phyloP scores from a whole-genome alignment of 2,888 invertebrate genomes.

The Zonitis immaculata region DNA sequence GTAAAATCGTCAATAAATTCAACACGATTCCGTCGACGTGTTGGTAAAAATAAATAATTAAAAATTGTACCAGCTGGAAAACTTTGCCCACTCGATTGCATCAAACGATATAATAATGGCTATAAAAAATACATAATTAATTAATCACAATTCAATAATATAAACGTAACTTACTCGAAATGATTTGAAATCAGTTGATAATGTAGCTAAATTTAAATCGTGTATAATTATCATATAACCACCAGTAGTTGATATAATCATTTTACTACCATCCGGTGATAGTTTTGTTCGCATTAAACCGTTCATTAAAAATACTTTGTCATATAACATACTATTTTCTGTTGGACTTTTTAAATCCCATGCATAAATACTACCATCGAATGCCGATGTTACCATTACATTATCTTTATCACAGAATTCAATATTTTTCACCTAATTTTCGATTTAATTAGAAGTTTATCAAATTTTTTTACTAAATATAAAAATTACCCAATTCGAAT shows the following conservation, averaged over 20 bases:
- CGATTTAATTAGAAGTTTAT: too few relatives aligned
- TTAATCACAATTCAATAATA: neutral
- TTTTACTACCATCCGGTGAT: conserved; percentile 78
- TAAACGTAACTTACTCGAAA: conserved; percentile 62
- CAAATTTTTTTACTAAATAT: too few relatives aligned
- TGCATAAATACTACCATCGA: conserved; percentile 88
- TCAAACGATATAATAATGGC: conserved; percentile 84
- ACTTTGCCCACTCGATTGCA: conserved; percentile 80
- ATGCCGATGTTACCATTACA: conserved; percentile 82
- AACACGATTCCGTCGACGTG: conserved; percentile 73
- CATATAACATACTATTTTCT: conserved; percentile 70
- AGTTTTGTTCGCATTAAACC: conserved; percentile 81
- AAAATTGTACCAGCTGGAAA: conserved; percentile 76
- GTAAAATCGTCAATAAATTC: conserved; percentile 92
- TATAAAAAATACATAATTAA: conserved; percentile 44
- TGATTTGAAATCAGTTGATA: conserved; percentile 75
- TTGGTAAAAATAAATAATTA: conserved; percentile 74
- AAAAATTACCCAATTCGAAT: conserved; percentile 76
- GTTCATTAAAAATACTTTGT: conserved; percentile 81
- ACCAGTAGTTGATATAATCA: conserved; percentile 86
- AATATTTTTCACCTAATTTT: conserved; percentile 79
- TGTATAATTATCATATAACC: conserved; percentile 89
- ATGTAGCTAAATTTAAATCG: conserved; percentile 73
- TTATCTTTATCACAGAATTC: conserved; percentile 84
- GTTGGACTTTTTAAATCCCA: conserved; percentile 91